phyloP scores from a whole-genome alignment of 2,797 vertebrate genomes.

The Sparidentex hasta region DNA sequence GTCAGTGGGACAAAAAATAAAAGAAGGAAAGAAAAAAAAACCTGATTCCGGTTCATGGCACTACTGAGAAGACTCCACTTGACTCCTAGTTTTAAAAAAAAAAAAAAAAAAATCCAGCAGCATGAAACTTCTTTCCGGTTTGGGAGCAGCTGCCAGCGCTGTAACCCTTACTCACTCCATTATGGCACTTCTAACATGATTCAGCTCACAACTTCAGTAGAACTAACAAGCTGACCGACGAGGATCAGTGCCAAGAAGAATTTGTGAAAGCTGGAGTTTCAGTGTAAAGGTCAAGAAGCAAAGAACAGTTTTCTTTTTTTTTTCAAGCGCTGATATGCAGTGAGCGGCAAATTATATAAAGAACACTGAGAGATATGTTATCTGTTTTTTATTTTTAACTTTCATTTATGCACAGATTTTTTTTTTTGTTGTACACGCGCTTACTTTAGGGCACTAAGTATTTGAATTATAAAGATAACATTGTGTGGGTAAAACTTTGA shows the following conservation, averaged over 20 bases:
- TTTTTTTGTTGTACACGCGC: not conserved
- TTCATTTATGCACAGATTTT: not conserved
- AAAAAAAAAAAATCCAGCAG: constrained; percentile 50
- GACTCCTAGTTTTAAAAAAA: constrained; percentile 59
- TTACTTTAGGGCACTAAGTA: not conserved
- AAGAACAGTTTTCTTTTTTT: constrained; percentile 15
- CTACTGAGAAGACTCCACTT: constrained; percentile 58
- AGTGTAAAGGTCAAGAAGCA: constrained; percentile 66
- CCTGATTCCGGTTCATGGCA: constrained; percentile 68
- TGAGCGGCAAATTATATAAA: constrained; percentile 25
- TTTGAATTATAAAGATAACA: not conserved
- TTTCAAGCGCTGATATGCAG: constrained; percentile 10
- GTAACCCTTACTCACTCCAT: constrained; percentile 52
- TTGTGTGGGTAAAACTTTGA: not conserved
- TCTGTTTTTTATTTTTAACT: constrained; percentile 7
- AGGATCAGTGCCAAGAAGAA: constrained; percentile 55
- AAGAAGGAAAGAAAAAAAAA: not conserved
- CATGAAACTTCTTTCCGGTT: constrained; percentile 70
- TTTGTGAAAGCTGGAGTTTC: constrained; percentile 63
- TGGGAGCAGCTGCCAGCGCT: constrained; percentile 60
- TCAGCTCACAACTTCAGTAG: constrained; percentile 65
- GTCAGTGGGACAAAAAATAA: constrained; percentile 26
- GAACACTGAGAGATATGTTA: constrained; percentile 16
- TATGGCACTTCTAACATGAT: constrained; percentile 61
- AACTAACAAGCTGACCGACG: constrained; percentile 63